Conservation (phyloP, 2,797 vertebrate species). For the Oreochromis grahami region DNA sequence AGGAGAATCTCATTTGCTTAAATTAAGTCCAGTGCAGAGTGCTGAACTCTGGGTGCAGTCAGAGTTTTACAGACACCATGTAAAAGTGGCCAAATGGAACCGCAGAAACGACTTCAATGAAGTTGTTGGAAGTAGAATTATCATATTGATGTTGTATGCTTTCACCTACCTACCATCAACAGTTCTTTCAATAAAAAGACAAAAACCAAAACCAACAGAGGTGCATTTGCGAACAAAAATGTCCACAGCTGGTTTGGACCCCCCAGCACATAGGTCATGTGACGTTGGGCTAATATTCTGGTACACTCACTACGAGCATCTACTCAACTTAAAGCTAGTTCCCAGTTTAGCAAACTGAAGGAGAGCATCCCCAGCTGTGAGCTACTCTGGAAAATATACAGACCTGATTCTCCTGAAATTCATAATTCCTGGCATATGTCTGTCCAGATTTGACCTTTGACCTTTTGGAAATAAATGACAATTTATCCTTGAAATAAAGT, state of each 20-base stretch:
- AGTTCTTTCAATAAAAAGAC: background rate
- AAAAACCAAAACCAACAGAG: background rate
- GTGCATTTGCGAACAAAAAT: background rate
- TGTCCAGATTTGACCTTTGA: background rate
- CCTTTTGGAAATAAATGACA: background rate
- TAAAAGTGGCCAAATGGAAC: background rate
- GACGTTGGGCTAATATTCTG: background rate
- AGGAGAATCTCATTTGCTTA: constrained; percentile 56
- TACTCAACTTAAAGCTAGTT: background rate
- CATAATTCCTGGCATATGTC: background rate
- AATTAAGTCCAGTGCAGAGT: constrained; percentile 34
- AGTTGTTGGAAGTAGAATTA: background rate
- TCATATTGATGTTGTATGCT: background rate
- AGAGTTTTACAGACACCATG: background rate
- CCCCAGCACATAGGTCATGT: background rate
- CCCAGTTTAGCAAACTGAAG: background rate
- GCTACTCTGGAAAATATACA: background rate
- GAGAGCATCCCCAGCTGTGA: background rate
- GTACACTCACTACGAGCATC: background rate
- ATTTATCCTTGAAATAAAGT: background rate
- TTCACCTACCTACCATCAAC: background rate
- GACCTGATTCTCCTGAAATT: background rate
- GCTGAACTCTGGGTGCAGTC: constrained; percentile 7
- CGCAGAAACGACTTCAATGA: background rate
- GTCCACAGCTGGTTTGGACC: background rate